Conservation (phyloP, 1,140 invertebrate genomes). For the Psix sp. region DNA sequence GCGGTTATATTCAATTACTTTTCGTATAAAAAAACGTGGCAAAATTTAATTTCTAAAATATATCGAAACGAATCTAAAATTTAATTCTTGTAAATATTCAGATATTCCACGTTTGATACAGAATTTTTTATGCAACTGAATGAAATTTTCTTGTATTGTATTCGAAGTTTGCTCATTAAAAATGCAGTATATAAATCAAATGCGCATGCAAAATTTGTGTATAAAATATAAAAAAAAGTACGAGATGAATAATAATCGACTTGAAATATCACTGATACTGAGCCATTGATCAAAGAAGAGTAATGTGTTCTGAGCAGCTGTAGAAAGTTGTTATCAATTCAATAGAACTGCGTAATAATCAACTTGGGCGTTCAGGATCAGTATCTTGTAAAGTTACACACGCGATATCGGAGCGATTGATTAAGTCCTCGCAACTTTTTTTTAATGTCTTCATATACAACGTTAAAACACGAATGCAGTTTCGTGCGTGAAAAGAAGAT, state of each 20-base stretch:
- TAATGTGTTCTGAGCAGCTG: slow-evolving; percentile 37
- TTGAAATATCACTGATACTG: slow-evolving; percentile 14
- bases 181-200: slow-evolving; percentile 1
- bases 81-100: no score
- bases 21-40: no score
- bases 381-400: neutral
- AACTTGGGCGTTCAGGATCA: neutral
- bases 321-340: slow-evolving; percentile 33
- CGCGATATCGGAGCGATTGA: neutral
- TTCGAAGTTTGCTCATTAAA: neutral
- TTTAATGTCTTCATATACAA: neutral
- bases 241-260: slow-evolving; percentile 29
- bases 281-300: slow-evolving; percentile 32
- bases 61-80: no score
- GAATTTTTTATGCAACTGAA: no score
- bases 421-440: neutral
- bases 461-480: no score
- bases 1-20: no score
- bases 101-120: no score
- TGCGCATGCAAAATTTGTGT: slow-evolving; percentile 32
- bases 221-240: slow-evolving; percentile 33
- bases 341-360: slow-evolving; percentile 15
- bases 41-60: no score
- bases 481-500: no score
- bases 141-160: no score